Conservation (phyloP, 2,113 vertebrate species). For the Cryptotis parvus region DNA sequence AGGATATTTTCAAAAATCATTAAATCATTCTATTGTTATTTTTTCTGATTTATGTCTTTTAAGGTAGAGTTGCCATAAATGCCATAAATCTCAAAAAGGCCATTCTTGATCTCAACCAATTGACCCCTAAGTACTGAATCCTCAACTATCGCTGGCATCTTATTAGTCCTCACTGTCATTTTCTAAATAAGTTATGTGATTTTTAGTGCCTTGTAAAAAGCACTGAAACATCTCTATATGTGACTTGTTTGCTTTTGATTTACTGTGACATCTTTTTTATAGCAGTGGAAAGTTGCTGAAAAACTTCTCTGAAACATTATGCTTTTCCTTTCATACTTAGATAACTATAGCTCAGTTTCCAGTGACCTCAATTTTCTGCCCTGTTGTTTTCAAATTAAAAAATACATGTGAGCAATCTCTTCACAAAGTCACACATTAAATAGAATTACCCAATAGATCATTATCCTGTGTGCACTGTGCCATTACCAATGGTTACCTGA, state of each 20-base stretch:
- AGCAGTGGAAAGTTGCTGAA: conserved; percentile 52
- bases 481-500: conserved; percentile 57
- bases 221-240: conserved; percentile 69
- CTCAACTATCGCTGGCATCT: conserved; percentile 54
- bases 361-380: conserved; percentile 68
- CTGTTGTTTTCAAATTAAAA: conserved; percentile 77
- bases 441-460: conserved; percentile 52
- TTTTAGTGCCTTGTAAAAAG: conserved; percentile 72
- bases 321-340: conserved; percentile 46
- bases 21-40: conserved; percentile 68
- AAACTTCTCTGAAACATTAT: conserved; percentile 60
- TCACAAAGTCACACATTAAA: conserved; percentile 70
- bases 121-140: conserved; percentile 66
- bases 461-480: conserved; percentile 58
- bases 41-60: conserved; percentile 62
- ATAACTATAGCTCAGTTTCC: conserved; percentile 52
- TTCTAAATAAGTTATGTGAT: conserved; percentile 69
- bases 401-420: conserved; percentile 45
- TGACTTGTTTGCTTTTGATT: conserved; percentile 73
- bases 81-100: conserved; percentile 73
- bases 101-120: conserved; percentile 64
- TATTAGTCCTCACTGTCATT: conserved; percentile 66
- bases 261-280: conserved; percentile 69
- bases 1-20: conserved; percentile 38
- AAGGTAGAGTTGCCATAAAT: conserved; percentile 68